A percentile compares a stretch with the other conserved stretches of the same genome.
Evolutionary conservation across 2,797 vertebrate genomes (phyloP).

Genomic region (Hapalemur alaotrensis): DNA sequence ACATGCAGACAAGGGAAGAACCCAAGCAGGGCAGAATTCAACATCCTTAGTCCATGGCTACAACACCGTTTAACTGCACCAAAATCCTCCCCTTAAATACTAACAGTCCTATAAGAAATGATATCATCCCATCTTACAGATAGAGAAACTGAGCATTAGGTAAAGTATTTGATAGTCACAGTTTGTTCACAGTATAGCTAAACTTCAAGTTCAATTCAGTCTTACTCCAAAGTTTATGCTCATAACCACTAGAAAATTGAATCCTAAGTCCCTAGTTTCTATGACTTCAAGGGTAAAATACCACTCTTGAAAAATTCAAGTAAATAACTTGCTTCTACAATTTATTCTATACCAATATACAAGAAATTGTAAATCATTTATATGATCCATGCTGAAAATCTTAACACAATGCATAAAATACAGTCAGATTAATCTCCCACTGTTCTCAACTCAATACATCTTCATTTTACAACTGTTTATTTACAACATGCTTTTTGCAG

Average conservation of each 20-base stretch:
- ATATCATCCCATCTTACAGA: neutral
- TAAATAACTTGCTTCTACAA: neutral
- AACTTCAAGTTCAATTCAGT: neutral
- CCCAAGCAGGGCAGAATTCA: neutral
- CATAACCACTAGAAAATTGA: neutral
- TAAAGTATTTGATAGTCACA: neutral
- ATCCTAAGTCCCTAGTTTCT: neutral
- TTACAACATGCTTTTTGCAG: neutral
- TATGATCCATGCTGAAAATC: neutral
- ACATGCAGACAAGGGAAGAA: neutral
- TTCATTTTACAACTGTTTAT: conserved; percentile 19
- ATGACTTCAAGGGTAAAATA: neutral
- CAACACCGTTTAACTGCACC: neutral
- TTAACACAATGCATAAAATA: neutral
- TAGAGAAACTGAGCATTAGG: neutral
- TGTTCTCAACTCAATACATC: neutral
- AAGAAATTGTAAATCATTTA: conserved; percentile 20
- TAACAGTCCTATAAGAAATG: neutral
- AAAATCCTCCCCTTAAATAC: neutral
- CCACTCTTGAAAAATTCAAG: neutral
- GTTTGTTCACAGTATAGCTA: neutral
- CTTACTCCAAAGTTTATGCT: neutral
- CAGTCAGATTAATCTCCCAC: neutral
- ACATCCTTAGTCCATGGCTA: neutral
- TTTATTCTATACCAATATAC: neutral